Conservation (phyloP, 2,113 vertebrate species). For the Ictidomys tridecemlineatus region DNA sequence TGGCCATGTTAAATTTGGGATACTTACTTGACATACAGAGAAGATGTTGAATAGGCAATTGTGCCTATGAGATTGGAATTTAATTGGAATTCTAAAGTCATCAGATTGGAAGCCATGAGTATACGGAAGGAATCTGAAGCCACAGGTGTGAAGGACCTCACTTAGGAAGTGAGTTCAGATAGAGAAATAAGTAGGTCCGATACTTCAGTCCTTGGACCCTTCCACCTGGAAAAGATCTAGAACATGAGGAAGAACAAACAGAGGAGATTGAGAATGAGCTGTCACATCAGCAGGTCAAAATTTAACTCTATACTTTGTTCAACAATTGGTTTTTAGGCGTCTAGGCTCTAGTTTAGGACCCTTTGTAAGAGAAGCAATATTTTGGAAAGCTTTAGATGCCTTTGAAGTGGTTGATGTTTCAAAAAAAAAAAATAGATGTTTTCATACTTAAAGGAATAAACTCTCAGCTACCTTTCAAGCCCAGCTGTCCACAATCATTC, state of each 20-base stretch:
- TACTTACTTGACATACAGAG: neutral
- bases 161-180: neutral
- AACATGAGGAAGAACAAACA: neutral
- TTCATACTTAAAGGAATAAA: slow-evolving; percentile 35
- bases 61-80: neutral
- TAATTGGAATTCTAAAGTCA: neutral
- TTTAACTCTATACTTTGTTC: neutral
- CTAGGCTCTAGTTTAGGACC: neutral
- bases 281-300: neutral
- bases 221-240: neutral
- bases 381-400: slow-evolving; percentile 6
- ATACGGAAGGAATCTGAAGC: neutral
- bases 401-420: slow-evolving; percentile 11
- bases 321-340: neutral
- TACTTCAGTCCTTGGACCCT: neutral
- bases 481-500: neutral
- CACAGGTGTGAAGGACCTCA: neutral
- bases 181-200: neutral
- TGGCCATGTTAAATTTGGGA: neutral
- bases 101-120: neutral
- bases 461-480: neutral
- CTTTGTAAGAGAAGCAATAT: neutral
- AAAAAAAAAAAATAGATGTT: neutral
- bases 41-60: neutral
- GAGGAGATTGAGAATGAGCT: neutral